These are phyloP conservation scores for Mizuhopecten yessoensis DNA, from an alignment of 1,140 invertebrate genomes.

Conservation along the genomic window DNA sequence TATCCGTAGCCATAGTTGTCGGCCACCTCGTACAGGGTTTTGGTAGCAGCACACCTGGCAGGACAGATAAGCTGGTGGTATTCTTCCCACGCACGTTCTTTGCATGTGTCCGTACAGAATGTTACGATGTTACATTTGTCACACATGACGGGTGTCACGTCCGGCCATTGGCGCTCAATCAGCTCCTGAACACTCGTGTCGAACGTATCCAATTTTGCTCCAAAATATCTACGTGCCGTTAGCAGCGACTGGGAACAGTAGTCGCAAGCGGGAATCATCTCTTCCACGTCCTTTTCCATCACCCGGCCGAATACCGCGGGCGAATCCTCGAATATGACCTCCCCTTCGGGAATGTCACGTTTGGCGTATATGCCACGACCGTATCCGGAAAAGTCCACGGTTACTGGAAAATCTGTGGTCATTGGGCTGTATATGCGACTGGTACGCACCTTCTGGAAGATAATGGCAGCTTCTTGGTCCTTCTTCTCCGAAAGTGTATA, in stretches of 20 bases:
- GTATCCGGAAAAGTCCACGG: slow-evolving; percentile 76
- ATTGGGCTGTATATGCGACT: slow-evolving; percentile 77
- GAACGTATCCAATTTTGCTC: slow-evolving; percentile 59
- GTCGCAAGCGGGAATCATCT: slow-evolving; percentile 68
- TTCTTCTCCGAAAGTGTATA: slow-evolving; percentile 63
- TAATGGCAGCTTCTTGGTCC: slow-evolving; percentile 70
- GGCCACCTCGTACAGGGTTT: slow-evolving; percentile 71
- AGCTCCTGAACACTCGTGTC: slow-evolving; percentile 60
- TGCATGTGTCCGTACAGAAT: slow-evolving; percentile 77
- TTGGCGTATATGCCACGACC: slow-evolving; percentile 76
- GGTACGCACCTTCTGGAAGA: slow-evolving; percentile 79
- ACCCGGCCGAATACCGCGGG: slow-evolving; percentile 72
- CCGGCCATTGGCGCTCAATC: slow-evolving; percentile 74
- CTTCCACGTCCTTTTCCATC: slow-evolving; percentile 50
- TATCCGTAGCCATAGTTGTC: slow-evolving; percentile 70
- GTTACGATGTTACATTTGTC: slow-evolving; percentile 69
- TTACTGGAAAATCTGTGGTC: slow-evolving; percentile 72
- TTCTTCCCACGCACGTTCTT: slow-evolving; percentile 69
- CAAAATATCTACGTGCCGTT: slow-evolving; percentile 73
- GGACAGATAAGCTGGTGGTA: slow-evolving; percentile 79
- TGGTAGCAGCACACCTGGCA: slow-evolving; percentile 65
- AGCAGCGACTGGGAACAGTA: slow-evolving; percentile 76
- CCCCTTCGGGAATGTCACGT: slow-evolving; percentile 66
- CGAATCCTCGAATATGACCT: slow-evolving; percentile 69
- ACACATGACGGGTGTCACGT: slow-evolving; percentile 66